Conservation (phyloP, 2,888 invertebrate species). For the Cryptops parisi region DNA sequence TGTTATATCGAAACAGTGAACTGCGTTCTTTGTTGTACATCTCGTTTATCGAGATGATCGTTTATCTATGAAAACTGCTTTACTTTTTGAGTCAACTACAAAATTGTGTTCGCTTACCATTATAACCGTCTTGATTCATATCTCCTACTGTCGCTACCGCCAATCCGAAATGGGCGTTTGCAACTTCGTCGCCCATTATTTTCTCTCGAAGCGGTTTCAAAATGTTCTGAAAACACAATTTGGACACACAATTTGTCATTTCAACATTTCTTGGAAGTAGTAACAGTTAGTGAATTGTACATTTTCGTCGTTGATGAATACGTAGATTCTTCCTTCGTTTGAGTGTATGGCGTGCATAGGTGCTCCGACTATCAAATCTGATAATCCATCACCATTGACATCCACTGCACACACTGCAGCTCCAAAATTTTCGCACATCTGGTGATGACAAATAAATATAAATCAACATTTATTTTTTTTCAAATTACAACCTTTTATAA, state of each 20-base stretch:
- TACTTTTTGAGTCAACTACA: no score
- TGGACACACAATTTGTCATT: neutral
- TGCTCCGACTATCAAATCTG: constrained; percentile 30
- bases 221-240: neutral
- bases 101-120: no score
- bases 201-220: constrained; percentile 8
- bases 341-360: constrained; percentile 22
- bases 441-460: neutral
- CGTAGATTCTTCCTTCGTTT: constrained; percentile 20
- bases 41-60: no score
- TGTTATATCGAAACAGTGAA: no score
- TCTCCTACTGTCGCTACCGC: constrained; percentile 36
- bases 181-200: constrained; percentile 23
- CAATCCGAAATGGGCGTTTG: constrained; percentile 33
- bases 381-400: constrained; percentile 26
- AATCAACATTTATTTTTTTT: no score
- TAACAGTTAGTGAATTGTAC: constrained; percentile 5
- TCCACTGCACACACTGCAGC: constrained; percentile 26
- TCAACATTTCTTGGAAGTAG: neutral
- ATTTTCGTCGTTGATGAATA: constrained; percentile 19
- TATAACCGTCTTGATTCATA: constrained; percentile 35
- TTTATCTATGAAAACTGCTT: no score
- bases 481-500: no score
- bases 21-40: no score
- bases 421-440: constrained; percentile 27